phyloP scores from a whole-genome alignment of 30 jellyfish, hydroid and myxozoan species.

The Chrysaora quinquecirrha region DNA sequence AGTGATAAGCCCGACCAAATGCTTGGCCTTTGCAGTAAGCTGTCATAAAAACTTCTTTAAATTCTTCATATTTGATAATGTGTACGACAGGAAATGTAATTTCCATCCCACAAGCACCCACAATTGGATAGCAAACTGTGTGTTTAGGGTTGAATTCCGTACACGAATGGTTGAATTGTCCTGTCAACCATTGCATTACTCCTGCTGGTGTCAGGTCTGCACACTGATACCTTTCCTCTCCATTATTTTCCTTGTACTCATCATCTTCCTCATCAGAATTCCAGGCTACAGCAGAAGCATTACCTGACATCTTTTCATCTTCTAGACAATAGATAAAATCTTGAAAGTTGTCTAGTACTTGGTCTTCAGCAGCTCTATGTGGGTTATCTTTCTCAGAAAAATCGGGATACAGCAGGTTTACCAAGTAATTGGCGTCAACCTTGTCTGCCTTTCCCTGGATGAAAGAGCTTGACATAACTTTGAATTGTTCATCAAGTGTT shows the following conservation, averaged over 20 bases:
- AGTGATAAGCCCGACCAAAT: conserved; percentile 28
- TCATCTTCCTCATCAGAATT: conserved; percentile 7
- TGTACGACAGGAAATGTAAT: conserved; percentile 16
- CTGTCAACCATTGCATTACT: not conserved
- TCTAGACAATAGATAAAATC: conserved; percentile 8
- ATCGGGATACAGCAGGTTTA: conserved; percentile 11
- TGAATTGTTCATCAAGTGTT: conserved; percentile 9
- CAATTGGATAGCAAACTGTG: conserved; percentile 39
- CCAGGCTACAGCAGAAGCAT: conserved; percentile 21
- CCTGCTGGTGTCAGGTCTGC: conserved; percentile 6
- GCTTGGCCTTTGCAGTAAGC: conserved; percentile 31
- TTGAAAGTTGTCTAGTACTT: conserved; percentile 16
- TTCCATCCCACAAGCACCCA: conserved; percentile 25
- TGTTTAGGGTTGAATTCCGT: not conserved
- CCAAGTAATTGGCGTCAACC: conserved; percentile 15
- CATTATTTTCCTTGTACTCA: not conserved
- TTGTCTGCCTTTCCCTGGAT: conserved; percentile 6
- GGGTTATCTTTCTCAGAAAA: not conserved
- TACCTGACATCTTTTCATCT: conserved; percentile 18
- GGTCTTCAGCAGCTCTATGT: conserved; percentile 30
- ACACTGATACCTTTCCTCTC: conserved; percentile 1
- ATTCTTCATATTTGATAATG: conserved; percentile 24
- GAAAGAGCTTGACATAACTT: conserved; percentile 3
- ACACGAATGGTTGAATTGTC: not conserved
- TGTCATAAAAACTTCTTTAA: conserved; percentile 12